Evolutionary conservation across 2,888 invertebrate species (phyloP).

Genomic region (Amphipyra tragopoginis): DNA sequence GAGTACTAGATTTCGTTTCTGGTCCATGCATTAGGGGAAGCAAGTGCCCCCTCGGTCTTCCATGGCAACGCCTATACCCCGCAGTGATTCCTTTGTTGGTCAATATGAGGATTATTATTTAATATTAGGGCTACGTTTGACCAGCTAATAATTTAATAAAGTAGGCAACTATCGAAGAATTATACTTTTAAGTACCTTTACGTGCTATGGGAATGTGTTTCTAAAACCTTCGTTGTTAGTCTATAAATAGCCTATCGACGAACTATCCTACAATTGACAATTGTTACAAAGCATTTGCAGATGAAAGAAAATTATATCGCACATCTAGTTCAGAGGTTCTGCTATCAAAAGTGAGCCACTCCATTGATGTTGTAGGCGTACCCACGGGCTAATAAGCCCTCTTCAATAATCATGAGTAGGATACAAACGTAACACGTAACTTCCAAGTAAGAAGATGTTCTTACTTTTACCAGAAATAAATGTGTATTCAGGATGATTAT

Average conservation of each 20-base stretch:
- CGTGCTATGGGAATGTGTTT: too few species aligned
- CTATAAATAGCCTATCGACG: too few species aligned
- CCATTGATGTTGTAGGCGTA: neutral
- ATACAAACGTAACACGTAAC: neutral
- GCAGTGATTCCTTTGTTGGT: conserved; percentile 22
- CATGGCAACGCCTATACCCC: conserved; percentile 55
- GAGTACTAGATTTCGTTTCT: conserved; percentile 10
- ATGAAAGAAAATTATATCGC: neutral
- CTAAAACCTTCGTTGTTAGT: too few species aligned
- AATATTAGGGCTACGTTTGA: neutral
- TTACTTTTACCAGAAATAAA: conserved; percentile 22
- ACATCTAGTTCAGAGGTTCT: too few species aligned
- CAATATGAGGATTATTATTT: conserved; percentile 13
- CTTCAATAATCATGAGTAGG: neutral
- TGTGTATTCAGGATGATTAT: conserved; percentile 39
- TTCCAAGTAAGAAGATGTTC: neutral
- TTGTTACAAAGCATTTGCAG: too few species aligned
- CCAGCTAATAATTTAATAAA: too few species aligned
- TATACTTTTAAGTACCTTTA: too few species aligned
- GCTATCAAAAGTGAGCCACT: neutral
- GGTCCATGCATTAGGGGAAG: conserved; percentile 37
- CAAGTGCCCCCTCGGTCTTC: conserved; percentile 34
- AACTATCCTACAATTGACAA: too few species aligned
- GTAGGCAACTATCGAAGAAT: too few species aligned
- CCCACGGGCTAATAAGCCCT: neutral